These are phyloP conservation scores for Chelonus formosanus DNA, from an alignment of 2,888 invertebrate species.

Conservation along the genomic window DNA sequence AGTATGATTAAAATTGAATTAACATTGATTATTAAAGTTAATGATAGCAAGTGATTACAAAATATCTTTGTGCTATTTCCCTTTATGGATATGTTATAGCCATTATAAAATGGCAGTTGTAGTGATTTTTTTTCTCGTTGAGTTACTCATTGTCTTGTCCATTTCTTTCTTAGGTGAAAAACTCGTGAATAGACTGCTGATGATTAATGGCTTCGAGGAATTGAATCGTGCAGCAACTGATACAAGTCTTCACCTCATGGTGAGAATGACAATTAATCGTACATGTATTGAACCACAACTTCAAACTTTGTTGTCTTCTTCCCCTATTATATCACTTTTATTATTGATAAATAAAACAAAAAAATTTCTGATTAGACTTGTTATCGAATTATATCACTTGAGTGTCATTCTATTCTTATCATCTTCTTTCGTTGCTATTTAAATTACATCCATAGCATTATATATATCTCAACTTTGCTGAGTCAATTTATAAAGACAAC, in stretches of 20 bases:
- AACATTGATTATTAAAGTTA: conserved; percentile 10
- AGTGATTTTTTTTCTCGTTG: not conserved
- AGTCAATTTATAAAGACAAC: too few species aligned
- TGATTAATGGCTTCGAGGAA: conserved; percentile 37
- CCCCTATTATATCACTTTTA: too few species aligned
- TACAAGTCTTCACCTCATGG: not conserved
- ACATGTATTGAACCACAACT: too few species aligned
- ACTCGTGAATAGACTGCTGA: conserved; percentile 15
- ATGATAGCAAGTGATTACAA: not conserved
- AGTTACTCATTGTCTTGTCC: not conserved
- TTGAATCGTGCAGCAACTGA: conserved; percentile 22
- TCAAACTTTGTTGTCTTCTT: too few species aligned
- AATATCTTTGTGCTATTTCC: conserved; percentile 21
- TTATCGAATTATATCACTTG: too few species aligned
- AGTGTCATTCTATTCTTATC: too few species aligned
- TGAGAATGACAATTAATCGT: not conserved
- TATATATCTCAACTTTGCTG: too few species aligned
- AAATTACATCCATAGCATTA: too few species aligned
- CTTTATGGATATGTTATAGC: conserved; percentile 20
- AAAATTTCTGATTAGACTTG: too few species aligned
- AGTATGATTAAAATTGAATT: not conserved
- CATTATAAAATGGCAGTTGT: not conserved
- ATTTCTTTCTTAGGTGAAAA: conserved; percentile 15
- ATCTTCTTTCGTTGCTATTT: too few species aligned
- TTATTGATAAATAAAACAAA: too few species aligned